Evolutionary conservation across 2,888 invertebrate genomes (phyloP).

Genomic region (Diaphora mendica): DNA sequence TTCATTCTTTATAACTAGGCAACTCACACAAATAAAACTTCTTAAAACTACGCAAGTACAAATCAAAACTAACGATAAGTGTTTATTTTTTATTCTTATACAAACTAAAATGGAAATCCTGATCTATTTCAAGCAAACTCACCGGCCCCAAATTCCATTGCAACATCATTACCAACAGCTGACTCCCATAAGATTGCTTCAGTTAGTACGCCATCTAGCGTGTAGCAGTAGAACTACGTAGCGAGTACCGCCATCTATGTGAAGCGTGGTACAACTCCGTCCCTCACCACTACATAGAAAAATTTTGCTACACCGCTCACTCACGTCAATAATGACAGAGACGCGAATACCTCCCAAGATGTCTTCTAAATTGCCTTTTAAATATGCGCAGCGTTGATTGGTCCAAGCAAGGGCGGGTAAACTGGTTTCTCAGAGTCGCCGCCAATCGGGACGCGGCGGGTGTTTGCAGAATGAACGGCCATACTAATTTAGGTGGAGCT

Average conservation of each 20-base stretch:
- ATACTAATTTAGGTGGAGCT: constrained; percentile 82
- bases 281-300: constrained; percentile 63
- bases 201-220: constrained; percentile 66
- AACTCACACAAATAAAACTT: constrained; percentile 3
- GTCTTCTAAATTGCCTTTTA: constrained; percentile 73
- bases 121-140: constrained; percentile 31
- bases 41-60: constrained; percentile 8
- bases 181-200: constrained; percentile 50
- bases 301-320: constrained; percentile 64
- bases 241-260: constrained; percentile 72
- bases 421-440: constrained; percentile 68
- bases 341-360: constrained; percentile 68
- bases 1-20: constrained; percentile 7
- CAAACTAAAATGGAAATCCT: constrained; percentile 14
- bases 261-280: constrained; percentile 35
- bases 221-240: constrained; percentile 61
- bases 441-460: constrained; percentile 72
- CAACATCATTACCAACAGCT: constrained; percentile 62
- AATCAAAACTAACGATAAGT: constrained; percentile 17
- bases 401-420: constrained; percentile 67
- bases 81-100: constrained; percentile 16
- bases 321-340: constrained; percentile 70
- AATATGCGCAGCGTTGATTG: constrained; percentile 76
- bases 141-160: constrained; percentile 51
- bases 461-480: constrained; percentile 73